These are phyloP conservation scores for Mixornis gularis DNA, from an alignment of 2,113 vertebrate genomes.

Conservation along the genomic window DNA sequence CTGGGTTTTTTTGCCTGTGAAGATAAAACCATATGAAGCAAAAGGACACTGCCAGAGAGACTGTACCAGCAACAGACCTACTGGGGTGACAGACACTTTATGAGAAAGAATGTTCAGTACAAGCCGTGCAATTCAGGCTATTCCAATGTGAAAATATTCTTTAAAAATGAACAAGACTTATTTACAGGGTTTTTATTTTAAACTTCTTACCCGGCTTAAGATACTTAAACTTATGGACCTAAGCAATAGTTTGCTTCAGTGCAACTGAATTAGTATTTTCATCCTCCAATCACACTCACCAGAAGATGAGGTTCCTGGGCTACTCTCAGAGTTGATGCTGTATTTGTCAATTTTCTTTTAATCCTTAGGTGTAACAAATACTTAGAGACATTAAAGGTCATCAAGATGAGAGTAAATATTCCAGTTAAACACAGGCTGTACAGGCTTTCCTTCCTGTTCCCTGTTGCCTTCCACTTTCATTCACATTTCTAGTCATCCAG, in stretches of 20 bases:
- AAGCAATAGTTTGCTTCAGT: background rate
- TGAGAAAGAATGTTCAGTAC: background rate
- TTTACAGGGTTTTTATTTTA: background rate
- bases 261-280: background rate
- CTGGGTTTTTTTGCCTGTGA: background rate
- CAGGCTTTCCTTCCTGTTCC: background rate
- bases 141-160: background rate
- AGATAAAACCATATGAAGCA: background rate
- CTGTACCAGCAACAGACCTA: background rate
- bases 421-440: background rate
- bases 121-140: background rate
- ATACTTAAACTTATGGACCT: background rate
- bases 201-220: background rate
- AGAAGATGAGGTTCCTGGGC: background rate
- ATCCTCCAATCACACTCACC: rapidly evolving
- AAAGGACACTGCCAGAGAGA: background rate
- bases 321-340: background rate
- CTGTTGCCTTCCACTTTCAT: background rate
- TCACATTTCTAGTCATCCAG: background rate
- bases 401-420: background rate
- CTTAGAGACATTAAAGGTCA: background rate
- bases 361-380: background rate
- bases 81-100: background rate
- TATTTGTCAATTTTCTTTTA: background rate
- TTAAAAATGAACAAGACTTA: background rate